phyloP scores from a whole-genome alignment of 2,888 invertebrate species.

The Podotricha telesiphe region DNA sequence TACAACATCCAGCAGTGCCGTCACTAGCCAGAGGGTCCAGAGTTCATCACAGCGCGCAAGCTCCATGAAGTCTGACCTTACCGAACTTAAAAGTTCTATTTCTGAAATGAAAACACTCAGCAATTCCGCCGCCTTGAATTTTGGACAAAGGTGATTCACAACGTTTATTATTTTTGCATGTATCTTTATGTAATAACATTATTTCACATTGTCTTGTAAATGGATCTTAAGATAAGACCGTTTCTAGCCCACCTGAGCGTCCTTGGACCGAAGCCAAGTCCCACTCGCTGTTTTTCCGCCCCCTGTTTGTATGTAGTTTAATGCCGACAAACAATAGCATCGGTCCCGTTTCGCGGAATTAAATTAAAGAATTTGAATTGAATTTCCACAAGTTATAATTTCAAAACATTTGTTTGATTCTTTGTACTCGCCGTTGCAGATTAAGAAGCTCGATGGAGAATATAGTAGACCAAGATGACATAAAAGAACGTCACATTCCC shows the following conservation, averaged over 20 bases:
- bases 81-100: constrained; percentile 91
- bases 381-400: constrained; percentile 10
- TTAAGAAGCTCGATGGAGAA: constrained; percentile 90
- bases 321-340: constrained; percentile 79
- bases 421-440: constrained; percentile 37
- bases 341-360: constrained; percentile 62
- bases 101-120: constrained; percentile 92
- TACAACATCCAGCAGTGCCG: constrained; percentile 84
- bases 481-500: constrained; percentile 72
- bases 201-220: constrained; percentile 55
- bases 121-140: constrained; percentile 72
- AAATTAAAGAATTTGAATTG: constrained; percentile 30
- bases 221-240: constrained; percentile 60
- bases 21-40: constrained; percentile 84
- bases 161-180: constrained; percentile 42
- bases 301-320: constrained; percentile 77
- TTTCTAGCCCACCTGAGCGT: constrained; percentile 78
- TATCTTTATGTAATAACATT: constrained; percentile 49
- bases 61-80: constrained; percentile 91
- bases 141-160: constrained; percentile 69
- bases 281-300: constrained; percentile 70
- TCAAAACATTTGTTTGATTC: neutral
- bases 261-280: constrained; percentile 77
- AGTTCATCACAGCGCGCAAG: constrained; percentile 86
- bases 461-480: constrained; percentile 87